Evolutionary conservation across 2,888 invertebrate genomes (phyloP).

Genomic region (Nomada lathburiana): DNA sequence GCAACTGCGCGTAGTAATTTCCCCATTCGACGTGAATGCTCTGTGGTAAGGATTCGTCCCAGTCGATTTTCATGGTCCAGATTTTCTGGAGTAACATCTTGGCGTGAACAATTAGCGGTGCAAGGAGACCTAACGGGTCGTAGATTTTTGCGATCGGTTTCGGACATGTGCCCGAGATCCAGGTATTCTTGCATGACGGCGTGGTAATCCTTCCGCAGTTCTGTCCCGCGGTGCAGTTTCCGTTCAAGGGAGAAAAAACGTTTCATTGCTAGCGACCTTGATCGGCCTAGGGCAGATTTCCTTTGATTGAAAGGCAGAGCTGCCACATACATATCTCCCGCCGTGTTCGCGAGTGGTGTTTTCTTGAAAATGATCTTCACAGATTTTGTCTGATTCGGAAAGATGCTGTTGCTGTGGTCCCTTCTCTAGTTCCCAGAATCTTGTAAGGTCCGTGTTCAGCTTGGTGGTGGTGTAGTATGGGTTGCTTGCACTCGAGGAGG

Average conservation of each 20-base stretch:
- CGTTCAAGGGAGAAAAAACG: neutral
- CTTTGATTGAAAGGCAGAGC: neutral
- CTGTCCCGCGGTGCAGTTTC: neutral
- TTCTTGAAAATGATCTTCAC: neutral
- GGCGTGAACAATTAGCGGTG: conserved; percentile 53
- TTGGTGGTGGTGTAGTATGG: too few relatives aligned
- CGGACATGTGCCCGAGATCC: conserved; percentile 25
- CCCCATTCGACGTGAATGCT: conserved; percentile 51
- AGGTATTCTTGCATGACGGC: conserved; percentile 37
- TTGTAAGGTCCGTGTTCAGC: too few relatives aligned
- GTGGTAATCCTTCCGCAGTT: too few relatives aligned
- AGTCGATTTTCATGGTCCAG: conserved; percentile 44
- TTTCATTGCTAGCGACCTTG: neutral
- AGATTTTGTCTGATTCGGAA: neutral
- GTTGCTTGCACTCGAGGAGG: too few relatives aligned
- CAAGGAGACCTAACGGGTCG: conserved; percentile 52
- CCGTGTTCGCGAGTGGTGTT: neutral
- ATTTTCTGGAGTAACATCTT: conserved; percentile 63
- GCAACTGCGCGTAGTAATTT: conserved; percentile 41
- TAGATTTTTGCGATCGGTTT: neutral
- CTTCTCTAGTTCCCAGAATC: neutral
- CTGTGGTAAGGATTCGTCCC: neutral
- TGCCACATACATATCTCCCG: neutral
- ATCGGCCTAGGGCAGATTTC: neutral
- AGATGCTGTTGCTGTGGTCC: neutral